Evolutionary conservation across 2,113 vertebrate genomes (phyloP), one percentile per base, ranked within the genome.

Genomic region (Engraulis encrasicolus): DNA sequence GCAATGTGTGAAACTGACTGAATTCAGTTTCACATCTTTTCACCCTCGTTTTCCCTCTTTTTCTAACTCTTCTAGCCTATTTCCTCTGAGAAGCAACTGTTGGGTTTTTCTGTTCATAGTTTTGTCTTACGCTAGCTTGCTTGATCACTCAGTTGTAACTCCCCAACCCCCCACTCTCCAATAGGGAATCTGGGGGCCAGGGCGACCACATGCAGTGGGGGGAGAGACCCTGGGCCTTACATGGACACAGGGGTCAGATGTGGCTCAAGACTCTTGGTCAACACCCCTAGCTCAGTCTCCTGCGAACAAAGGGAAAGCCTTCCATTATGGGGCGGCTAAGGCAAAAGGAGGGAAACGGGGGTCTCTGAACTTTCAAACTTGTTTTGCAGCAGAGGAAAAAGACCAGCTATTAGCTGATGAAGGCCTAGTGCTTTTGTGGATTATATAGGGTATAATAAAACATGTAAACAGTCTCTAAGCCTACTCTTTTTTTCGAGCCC

Each of bases 211-310:
- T 45, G 40, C 40, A 91, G 88, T 86, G 50, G 66, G 83, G 87
- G 85, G 87, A 90, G 88, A 90, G 87, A 85, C 81, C 88, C 90
- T 82, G 87, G 91, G 89, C 89, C 88, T 91, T 89, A 87, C 89
- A 81, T 85, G 82, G 87, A 92, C 91, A 90, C 90, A 89, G 90
- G 89, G 92, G 91, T 92, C 91, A 93, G 89, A 93, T 92, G 89
- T 90, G 91, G 90, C 92, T 85, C 87, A 85, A 48, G 54, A 84
- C 88, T 85, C 90, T 79, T 82, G 52, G 84, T 79, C 86, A 66
- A 84, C 86, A 84, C 36, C 78, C 78, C 36, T 36, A 82, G 80
- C 54, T 78, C 50, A 36, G 38, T 48, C 77, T 85, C 78, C 81
- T 86, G 79, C 50, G 83, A 81, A 89, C 86, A 87, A 88, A 87